phyloP scores from a whole-genome alignment of 1,140 invertebrate genomes.

The Heliconius hewitsoni region DNA sequence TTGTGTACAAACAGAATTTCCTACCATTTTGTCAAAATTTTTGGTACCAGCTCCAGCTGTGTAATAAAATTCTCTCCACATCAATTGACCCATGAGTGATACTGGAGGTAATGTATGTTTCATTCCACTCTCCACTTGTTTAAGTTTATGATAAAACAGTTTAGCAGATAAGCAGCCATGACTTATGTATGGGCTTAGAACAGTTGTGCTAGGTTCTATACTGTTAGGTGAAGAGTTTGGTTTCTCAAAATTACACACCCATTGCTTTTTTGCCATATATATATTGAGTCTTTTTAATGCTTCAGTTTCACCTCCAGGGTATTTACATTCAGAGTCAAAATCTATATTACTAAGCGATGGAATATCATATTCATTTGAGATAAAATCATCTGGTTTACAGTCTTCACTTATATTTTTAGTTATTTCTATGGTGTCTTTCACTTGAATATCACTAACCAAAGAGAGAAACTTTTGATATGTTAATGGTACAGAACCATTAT shows the following conservation, averaged over 20 bases:
- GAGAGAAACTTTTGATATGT: conserved; percentile 88
- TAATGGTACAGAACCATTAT: conserved; percentile 84
- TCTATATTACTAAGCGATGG: conserved; percentile 83
- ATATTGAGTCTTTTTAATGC: conserved; percentile 83
- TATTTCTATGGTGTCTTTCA: conserved; percentile 80
- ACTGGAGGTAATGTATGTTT: conserved; percentile 83
- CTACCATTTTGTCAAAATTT: conserved; percentile 88
- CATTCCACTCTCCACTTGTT: conserved; percentile 79
- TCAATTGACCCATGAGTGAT: conserved; percentile 85
- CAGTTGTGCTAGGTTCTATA: conserved; percentile 87
- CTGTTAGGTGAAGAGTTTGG: conserved; percentile 88
- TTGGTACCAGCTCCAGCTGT: conserved; percentile 85
- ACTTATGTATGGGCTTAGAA: conserved; percentile 88
- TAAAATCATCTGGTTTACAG: conserved; percentile 76
- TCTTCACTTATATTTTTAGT: conserved; percentile 69
- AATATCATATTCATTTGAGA: conserved; percentile 83
- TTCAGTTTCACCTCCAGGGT: conserved; percentile 87
- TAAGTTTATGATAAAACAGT: conserved; percentile 84
- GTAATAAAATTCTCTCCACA: conserved; percentile 91
- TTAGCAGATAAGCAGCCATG: conserved; percentile 88
- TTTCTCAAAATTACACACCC: conserved; percentile 88
- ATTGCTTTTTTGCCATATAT: conserved; percentile 83
- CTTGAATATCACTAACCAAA: conserved; percentile 82
- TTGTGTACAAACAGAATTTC: conserved; percentile 87
- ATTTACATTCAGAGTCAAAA: conserved; percentile 74